Evolutionary conservation across 2,113 vertebrate species (phyloP).

Genomic region (Sinosuthora webbiana): DNA sequence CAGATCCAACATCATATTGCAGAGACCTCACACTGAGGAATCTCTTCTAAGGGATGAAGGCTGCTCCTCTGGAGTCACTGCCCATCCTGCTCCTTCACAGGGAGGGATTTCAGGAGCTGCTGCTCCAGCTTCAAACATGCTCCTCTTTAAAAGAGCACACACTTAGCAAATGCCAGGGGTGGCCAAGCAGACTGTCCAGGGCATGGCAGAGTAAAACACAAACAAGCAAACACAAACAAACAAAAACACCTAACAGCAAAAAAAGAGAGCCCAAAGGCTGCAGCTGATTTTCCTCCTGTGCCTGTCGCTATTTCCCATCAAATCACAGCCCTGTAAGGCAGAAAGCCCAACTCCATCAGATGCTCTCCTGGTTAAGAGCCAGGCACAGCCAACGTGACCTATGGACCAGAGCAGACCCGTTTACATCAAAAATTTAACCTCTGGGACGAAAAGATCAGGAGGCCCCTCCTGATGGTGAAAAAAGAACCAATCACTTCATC

Average conservation of each 20-base stretch:
- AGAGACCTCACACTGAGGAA: background rate
- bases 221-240: background rate
- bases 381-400: background rate
- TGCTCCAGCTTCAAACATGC: background rate
- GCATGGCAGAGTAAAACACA: background rate
- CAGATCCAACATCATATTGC: background rate
- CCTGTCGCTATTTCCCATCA: background rate
- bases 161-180: background rate
- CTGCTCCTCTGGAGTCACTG: background rate
- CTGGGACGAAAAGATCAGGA: background rate
- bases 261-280: background rate
- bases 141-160: background rate
- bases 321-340: background rate
- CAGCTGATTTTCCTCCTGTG: background rate
- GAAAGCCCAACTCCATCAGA: background rate
- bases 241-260: background rate
- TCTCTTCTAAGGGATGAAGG: background rate
- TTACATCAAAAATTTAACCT: background rate
- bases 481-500: background rate
- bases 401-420: accelerated
- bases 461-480: background rate
- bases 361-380: background rate
- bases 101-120: background rate
- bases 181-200: background rate
- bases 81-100: background rate